Evolutionary conservation across 2,888 invertebrate genomes (phyloP), one percentile per base, ranked within the genome.

Genomic region (Zaprionus obscuricornis): DNA sequence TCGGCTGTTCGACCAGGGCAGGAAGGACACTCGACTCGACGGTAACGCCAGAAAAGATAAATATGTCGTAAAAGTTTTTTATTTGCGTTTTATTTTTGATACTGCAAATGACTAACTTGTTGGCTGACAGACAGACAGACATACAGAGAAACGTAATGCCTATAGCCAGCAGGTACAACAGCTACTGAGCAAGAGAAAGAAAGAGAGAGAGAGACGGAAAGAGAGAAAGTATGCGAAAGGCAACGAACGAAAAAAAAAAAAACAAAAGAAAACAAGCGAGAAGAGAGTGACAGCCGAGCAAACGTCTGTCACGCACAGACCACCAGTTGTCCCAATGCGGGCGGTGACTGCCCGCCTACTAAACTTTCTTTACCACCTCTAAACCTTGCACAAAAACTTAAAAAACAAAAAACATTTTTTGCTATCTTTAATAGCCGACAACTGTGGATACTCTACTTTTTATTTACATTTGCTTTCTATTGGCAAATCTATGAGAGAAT

Each of bases 61-160:
- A 79, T 83, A 79, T 83, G 81, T 85, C 85, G 86, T 79, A 79
- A 79, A 85, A 79, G 83, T 79, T 85, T 85, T 79, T 79, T 85
- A 83, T 85, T 83, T 83, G 81, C 81, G 81, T 75, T 85, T 85
- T 81, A 81, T 79, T 74, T 85, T 74, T 83, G 84, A 83, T 74
- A 74, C 79, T 71, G 81, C 63, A 83, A 83, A 79, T 85, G 83
- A 83, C 85, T 82, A 78, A 82, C 78, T 79, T 78, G 78, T 85
- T 82, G 78, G 65, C 74, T 55, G 70, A 66, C 78, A 81, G 66
- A 10, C 52, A 10, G 17, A 2, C 10, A 17, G 42, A 47, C 13
- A 7, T 4, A 11, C 36, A 7, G 59, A 11, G 45, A 47, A 17
- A 42, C 40, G 49, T 11, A 31, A 46, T 18, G 45, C 36, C 39